Conservation (phyloP, 2,797 vertebrate genomes). For the Pitangus sulphuratus region DNA sequence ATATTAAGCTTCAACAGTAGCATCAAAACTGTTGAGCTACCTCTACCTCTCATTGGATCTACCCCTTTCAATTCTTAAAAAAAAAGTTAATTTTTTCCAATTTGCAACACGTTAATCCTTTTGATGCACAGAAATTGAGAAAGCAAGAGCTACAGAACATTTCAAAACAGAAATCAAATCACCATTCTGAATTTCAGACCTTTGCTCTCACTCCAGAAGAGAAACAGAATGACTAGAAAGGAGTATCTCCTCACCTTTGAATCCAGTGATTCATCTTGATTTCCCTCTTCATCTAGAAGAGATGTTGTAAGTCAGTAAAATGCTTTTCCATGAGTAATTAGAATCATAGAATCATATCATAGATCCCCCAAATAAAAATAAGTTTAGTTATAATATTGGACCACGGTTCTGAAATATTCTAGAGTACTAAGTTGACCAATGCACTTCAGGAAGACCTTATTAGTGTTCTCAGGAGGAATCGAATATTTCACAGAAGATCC, state of each 20-base stretch:
- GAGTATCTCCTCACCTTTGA: constrained; percentile 72
- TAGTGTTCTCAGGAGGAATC: not conserved
- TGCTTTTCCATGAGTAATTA: not conserved
- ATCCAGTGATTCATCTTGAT: constrained; percentile 80
- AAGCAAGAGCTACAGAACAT: not conserved
- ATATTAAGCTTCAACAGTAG: not conserved
- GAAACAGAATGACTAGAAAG: not conserved
- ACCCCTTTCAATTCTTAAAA: not conserved
- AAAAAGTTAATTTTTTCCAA: not conserved
- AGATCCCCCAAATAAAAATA: not conserved
- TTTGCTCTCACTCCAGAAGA: not conserved
- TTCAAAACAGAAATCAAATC: not conserved
- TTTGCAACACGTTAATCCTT: not conserved
- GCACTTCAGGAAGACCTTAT: not conserved
- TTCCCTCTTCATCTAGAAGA: constrained; percentile 78
- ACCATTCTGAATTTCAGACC: not conserved
- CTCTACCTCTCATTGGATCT: not conserved
- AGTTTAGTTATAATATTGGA: not conserved
- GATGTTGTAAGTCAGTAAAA: constrained; percentile 31
- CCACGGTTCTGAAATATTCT: not conserved
- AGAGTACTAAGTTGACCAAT: not conserved
- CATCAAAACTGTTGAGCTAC: not conserved
- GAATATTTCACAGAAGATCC: not conserved
- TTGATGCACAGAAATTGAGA: not conserved
- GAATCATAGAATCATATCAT: too few species aligned